A percentile compares a stretch with the other conserved stretches of the same genome.
Evolutionary conservation across 2,113 vertebrate species (phyloP).

Genomic region (Poecile atricapillus): DNA sequence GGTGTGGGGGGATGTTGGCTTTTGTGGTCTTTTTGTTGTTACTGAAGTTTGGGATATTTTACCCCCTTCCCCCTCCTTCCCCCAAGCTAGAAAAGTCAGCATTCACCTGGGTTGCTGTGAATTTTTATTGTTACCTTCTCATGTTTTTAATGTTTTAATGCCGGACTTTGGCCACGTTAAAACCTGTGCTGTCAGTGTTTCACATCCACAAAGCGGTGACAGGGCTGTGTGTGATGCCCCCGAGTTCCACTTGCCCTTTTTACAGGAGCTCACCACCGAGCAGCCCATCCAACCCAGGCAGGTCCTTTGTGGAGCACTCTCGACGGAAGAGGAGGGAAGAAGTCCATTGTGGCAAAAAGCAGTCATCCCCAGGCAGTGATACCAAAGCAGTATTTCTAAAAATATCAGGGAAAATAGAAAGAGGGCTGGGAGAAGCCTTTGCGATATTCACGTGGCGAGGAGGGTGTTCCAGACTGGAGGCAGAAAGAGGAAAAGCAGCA

Average conservation of each 20-base stretch:
- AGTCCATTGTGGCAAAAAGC: not conserved
- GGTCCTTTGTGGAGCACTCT: not conserved
- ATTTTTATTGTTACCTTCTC: not conserved
- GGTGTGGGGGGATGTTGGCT: not conserved
- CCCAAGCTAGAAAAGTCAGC: not conserved
- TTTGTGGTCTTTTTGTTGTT: not conserved
- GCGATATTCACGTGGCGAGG: not conserved
- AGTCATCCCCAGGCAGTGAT: slow-evolving; percentile 3
- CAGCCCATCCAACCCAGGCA: not conserved
- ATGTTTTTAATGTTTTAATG: not conserved
- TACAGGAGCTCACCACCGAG: not conserved
- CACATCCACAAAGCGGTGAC: rapidly evolving
- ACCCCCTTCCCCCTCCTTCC: not conserved
- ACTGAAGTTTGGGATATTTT: not conserved
- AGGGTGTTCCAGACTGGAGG: slow-evolving; percentile 7
- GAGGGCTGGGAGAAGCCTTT: slow-evolving; percentile 22
- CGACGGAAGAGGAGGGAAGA: not conserved
- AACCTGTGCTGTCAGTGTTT: not conserved
- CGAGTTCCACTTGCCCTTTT: not conserved
- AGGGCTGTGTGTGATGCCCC: not conserved
- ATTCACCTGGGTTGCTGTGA: not conserved
- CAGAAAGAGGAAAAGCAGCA: not conserved
- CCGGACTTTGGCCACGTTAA: not conserved
- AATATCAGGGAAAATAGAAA: not conserved
- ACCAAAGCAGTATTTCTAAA: slow-evolving; percentile 58